A percentile compares a stretch with the other conserved stretches of the same genome.
Conservation (phyloP, 1,140 invertebrate species). For the Zophobas morio region DNA sequence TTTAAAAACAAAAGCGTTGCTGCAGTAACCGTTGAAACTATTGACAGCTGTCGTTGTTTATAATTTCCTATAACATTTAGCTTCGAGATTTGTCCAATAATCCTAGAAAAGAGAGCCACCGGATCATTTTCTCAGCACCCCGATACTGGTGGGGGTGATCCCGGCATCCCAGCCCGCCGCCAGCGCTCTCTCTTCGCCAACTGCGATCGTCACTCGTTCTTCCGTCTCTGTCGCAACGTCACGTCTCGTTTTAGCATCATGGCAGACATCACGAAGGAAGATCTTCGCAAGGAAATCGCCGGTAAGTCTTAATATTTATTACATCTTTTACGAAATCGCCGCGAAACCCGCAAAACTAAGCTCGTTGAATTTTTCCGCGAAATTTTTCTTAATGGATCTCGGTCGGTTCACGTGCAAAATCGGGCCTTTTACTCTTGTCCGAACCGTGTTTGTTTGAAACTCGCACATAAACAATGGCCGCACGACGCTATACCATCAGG, state of each 20-base stretch:
- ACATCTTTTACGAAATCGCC: conserved; percentile 49
- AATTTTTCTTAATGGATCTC: conserved; percentile 63
- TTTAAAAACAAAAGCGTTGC: too few relatives aligned
- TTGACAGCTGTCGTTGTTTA: neutral
- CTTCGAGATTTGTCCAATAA: neutral
- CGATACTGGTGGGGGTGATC: conserved; percentile 3
- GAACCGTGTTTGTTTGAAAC: conserved; percentile 55
- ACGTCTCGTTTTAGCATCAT: conserved; percentile 68
- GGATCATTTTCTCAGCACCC: neutral
- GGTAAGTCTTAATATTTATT: conserved; percentile 73
- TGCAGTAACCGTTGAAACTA: too few relatives aligned
- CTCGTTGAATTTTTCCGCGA: conserved; percentile 61
- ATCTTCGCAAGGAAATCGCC: conserved; percentile 79
- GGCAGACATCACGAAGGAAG: conserved; percentile 78
- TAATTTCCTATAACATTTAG: neutral
- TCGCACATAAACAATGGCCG: conserved; percentile 67
- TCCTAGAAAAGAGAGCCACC: too few relatives aligned
- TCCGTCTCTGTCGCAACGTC: conserved; percentile 59
- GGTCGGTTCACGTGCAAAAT: conserved; percentile 67
- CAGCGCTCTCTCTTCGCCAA: conserved; percentile 11
- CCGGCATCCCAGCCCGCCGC: neutral
- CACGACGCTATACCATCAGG: conserved; percentile 63
- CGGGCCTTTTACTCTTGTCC: conserved; percentile 69
- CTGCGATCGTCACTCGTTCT: conserved; percentile 46
- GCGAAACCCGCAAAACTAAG: conserved; percentile 58